Conservation (phyloP, 2,797 vertebrate genomes). For the Peromyscus attwateri region DNA sequence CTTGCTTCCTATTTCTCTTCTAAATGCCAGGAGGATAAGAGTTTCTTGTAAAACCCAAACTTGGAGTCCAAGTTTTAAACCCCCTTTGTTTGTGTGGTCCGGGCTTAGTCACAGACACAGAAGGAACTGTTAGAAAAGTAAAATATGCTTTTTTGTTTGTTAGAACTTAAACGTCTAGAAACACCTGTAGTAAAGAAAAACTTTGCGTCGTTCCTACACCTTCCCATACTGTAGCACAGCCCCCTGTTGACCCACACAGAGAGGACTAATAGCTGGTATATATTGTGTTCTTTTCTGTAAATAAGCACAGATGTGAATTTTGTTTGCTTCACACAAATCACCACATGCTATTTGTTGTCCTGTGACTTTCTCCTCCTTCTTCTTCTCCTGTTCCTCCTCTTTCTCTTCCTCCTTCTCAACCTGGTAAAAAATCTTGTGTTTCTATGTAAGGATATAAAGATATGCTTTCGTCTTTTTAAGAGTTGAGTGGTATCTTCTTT, state of each 20-base stretch:
- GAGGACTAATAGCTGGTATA: background rate
- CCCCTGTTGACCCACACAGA: background rate
- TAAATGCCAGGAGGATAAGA: conserved; percentile 16
- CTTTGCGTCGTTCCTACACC: background rate
- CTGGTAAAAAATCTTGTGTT: conserved; percentile 34
- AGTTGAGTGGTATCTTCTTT: background rate
- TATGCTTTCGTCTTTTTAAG: conserved; percentile 25
- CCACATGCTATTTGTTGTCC: background rate
- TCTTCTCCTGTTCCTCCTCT: background rate
- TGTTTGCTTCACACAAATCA: background rate
- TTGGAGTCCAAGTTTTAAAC: background rate
- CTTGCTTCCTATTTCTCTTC: conserved; percentile 19
- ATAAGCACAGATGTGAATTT: background rate
- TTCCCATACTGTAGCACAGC: background rate
- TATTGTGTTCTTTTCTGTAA: background rate
- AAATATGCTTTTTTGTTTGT: background rate
- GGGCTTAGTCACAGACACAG: background rate
- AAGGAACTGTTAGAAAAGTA: background rate
- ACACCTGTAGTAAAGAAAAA: conserved; percentile 26
- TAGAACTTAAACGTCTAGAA: background rate
- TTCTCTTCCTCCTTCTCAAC: background rate
- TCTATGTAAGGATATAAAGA: background rate
- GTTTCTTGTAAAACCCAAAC: background rate
- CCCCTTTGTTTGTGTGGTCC: background rate
- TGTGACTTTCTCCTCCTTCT: background rate